These are phyloP conservation scores for Grammomys dolichurus DNA, from an alignment of 2,113 vertebrate genomes.

Conservation along the genomic window DNA sequence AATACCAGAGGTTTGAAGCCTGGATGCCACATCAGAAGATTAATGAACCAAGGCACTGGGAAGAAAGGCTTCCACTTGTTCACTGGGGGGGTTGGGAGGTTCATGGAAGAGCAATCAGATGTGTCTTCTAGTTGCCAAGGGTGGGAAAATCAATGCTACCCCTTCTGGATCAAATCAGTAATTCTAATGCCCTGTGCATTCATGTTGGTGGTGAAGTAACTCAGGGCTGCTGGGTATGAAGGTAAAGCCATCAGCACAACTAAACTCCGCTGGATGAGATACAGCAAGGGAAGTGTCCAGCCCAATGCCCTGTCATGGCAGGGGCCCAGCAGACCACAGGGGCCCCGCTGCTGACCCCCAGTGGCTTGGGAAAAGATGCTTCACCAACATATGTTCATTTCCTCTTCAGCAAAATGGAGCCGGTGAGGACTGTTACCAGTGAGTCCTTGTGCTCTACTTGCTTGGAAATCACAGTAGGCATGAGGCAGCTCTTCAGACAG, in stretches of 20 bases:
- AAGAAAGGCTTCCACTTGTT: not conserved
- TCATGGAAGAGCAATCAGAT: not conserved
- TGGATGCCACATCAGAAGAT: not conserved
- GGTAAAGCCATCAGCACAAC: accelerated
- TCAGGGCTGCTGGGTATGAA: no score
- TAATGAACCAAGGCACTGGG: not conserved
- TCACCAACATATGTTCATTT: not conserved
- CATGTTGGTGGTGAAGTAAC: not conserved
- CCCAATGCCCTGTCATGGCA: accelerated
- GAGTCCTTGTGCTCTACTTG: not conserved
- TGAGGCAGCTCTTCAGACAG: not conserved
- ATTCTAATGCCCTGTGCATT: not conserved
- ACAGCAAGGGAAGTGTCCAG: not conserved
- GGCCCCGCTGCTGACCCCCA: accelerated
- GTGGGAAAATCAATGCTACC: not conserved
- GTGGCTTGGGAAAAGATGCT: no score
- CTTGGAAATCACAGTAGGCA: not conserved
- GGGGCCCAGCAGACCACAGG: no score
- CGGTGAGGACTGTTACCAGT: not conserved
- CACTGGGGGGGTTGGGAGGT: not conserved
- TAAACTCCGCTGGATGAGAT: not conserved
- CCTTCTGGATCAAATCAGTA: not conserved
- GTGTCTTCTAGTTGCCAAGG: not conserved
- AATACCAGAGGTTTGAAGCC: not conserved
- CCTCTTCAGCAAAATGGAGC: not conserved